Base-by-base conservation (phyloP, 2,797 vertebrate species). In the Centropyge bicolor region DNA sequence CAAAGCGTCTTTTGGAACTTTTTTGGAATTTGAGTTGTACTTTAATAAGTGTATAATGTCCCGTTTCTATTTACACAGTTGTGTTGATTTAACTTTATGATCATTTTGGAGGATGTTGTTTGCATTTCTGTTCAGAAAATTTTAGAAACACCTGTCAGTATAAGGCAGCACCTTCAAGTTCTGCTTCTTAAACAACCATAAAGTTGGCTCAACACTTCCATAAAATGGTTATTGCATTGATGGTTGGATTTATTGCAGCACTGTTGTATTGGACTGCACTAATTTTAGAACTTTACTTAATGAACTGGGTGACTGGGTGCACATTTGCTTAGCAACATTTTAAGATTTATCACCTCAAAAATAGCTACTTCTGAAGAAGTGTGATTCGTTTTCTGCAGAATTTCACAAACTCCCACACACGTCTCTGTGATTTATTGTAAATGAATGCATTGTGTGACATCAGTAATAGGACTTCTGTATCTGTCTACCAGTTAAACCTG, bases 341-440 rank as follows among this genome's bases (percentile, higher is more conserved):
- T 31, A n/a, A 59, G 56, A 43, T 1, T 40, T 22, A 56, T 12
- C 46, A 13, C 59, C 41, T 68, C 46, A 49, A 55, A 62, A 61
- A 67, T 57, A 61, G 45, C 46, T 3, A 16, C 36, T 38, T 62
- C 20, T 35, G 7, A 8, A 13, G 17, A 45, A 27, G 6, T 41
- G 17, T 57, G 1, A 36, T 38, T 73, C 0, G 1, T 40, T 46
- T 74, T 68, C 36, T n/a, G 13, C 60, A 35, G 17, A 55, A 82
- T 40, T 69, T 6, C 40, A 52, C 35, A 74, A 48, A 51, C 72
- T 68, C 57, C 48, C 49, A 45, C 48, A 38, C 12, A 11, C 5
- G 1, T 63, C 24, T 8, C 7, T 13, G 16, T 89, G 83, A 86
- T 74, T 89, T 55, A 86, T 79, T 68, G 8, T 24, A 45, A 63